phyloP scores from a whole-genome alignment of 2,888 invertebrate species.

The Gandaritis pyraliata region DNA sequence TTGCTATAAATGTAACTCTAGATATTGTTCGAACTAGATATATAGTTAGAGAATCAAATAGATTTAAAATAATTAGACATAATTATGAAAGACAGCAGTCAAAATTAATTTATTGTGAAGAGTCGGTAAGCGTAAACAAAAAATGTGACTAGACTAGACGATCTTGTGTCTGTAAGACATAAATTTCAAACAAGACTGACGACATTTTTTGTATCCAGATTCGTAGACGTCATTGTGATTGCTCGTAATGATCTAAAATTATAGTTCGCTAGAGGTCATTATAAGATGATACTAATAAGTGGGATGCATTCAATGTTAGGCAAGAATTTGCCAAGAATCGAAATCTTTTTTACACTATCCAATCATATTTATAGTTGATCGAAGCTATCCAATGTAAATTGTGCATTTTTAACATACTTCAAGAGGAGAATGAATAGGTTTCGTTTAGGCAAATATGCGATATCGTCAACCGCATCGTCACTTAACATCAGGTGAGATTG shows the following conservation, averaged over 20 bases:
- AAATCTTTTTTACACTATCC: too few species aligned
- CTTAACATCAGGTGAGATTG: too few species aligned
- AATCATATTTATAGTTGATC: too few species aligned
- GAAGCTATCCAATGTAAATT: too few species aligned
- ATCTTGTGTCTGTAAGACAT: constrained; percentile 1
- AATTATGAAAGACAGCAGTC: neutral
- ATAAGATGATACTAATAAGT: constrained; percentile 1
- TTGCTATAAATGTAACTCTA: too few species aligned
- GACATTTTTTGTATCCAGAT: constrained; percentile 31
- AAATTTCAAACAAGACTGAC: constrained; percentile 35
- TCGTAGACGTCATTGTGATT: constrained; percentile 21
- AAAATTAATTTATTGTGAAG: neutral
- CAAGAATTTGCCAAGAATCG: neutral
- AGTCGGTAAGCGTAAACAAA: constrained; percentile 5
- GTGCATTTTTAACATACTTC: too few species aligned
- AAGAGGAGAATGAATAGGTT: too few species aligned
- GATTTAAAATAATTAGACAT: neutral
- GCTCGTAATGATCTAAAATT: constrained; percentile 21
- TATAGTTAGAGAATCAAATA: neutral
- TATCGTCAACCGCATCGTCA: too few species aligned
- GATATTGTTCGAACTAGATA: neutral
- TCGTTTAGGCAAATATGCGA: too few species aligned
- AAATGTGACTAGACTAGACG: constrained; percentile 4
- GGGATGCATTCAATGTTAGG: neutral
- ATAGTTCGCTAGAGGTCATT: constrained; percentile 16